Evolutionary conservation across 2,888 invertebrate genomes (phyloP).

Genomic region (Elegia similella): DNA sequence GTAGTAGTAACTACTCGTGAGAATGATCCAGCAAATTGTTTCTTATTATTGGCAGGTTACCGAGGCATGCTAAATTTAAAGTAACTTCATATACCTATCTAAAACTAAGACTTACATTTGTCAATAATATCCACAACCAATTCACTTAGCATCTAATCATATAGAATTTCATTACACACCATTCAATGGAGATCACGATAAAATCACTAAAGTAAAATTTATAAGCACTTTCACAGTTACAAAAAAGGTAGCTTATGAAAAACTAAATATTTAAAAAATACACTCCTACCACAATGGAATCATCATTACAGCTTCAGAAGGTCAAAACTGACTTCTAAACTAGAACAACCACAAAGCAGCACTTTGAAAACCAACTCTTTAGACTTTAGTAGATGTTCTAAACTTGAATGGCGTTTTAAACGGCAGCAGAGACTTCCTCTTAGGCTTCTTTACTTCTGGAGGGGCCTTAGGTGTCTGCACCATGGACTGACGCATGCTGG

Average conservation of each 20-base stretch:
- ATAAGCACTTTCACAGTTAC: no score
- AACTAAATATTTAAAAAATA: no score
- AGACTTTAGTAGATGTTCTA: slow-evolving; percentile 62
- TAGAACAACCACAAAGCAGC: no score
- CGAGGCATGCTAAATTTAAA: no score
- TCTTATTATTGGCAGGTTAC: no score
- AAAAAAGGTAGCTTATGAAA: no score
- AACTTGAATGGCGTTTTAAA: slow-evolving; percentile 79
- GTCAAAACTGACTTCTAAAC: no score
- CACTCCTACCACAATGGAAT: no score
- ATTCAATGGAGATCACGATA: slow-evolving; percentile 7
- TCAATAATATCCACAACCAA: slow-evolving; percentile 36
- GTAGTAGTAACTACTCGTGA: no score
- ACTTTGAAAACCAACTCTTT: slow-evolving; percentile 20
- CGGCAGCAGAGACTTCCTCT: slow-evolving; percentile 65
- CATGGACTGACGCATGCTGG: slow-evolving; percentile 44
- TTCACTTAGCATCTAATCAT: neutral
- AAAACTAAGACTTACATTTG: slow-evolving; percentile 15
- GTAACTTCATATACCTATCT: neutral
- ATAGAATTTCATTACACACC: slow-evolving; percentile 5
- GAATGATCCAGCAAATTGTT: no score
- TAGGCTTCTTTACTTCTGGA: slow-evolving; percentile 60
- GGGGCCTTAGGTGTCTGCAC: slow-evolving; percentile 53
- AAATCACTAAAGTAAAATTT: neutral
- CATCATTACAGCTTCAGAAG: no score